Base-by-base conservation (phyloP, 2,888 invertebrate species). In the Parnassius orleans region DNA sequence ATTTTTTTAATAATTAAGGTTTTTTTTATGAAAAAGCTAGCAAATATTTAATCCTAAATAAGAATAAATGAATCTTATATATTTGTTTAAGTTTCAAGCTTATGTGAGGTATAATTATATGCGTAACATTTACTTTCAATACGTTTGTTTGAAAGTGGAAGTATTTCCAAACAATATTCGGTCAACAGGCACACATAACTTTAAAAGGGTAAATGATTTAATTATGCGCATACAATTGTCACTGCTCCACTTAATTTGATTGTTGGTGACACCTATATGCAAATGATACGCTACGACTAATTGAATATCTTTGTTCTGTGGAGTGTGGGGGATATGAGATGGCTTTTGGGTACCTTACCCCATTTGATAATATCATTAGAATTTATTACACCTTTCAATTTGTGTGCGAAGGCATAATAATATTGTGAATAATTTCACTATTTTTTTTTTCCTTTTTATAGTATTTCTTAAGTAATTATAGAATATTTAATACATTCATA, bases 271-370 rank as follows among this genome's bases (percentile, higher is more conserved):
- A 89, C 88, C 84, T 86, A 88, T 72, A 76, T 90, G 90, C 87
- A 90, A 90, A 90, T 90, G 79, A 84, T 83, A 78, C 81, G 85
- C 83, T 76, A 79, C 80, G 76, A 74, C 77, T 88, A 91, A 90
- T 90, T 89, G 90, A 90, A 89, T 90, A 87, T 86, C 85, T 84
- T 82, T 87, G 90, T 90, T 79, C 77, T 69, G 63, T 73, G 72
- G 72, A 68, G 66, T 65, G 65, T 72, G 73, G 80, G 80, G 80
- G 78, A 74, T 67, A 68, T 75, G 76, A 73, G 67, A 82, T 81
- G 81, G 80, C 84, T 84, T 81, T 77, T 77, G 75, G 76, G 76
- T 74, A 69, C 71, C 74, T 72, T 70, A 55, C 60, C 56, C 48
- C 43, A n/a, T 53, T 53, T 71, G 53, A 56, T 61, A 66, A 64